These are phyloP conservation scores for Scolanthus callimorphus DNA, from an alignment of 92 coral and sea anemone genomes.

Conservation along the genomic window DNA sequence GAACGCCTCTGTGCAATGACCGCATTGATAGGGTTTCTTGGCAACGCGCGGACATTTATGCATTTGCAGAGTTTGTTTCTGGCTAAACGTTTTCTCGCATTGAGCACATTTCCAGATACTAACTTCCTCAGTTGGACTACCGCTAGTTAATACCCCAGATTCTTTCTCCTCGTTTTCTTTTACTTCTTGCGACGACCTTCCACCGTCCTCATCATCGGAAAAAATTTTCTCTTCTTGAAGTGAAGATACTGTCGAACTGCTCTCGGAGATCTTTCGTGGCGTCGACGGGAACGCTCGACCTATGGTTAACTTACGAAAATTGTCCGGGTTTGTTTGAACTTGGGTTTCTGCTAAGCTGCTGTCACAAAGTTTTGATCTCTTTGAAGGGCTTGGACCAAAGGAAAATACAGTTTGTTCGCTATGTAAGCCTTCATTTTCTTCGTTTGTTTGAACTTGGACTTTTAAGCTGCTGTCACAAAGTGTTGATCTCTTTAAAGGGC, in stretches of 20 bases:
- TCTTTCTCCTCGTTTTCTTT: constrained; percentile 7
- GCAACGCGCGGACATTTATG: constrained; percentile 85
- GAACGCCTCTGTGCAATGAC: constrained; percentile 76
- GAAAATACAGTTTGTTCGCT: no score
- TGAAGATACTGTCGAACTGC: background rate
- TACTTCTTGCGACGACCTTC: constrained; percentile 6
- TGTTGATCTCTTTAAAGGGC: no score
- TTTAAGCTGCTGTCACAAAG: no score
- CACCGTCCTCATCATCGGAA: background rate
- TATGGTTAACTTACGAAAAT: no score
- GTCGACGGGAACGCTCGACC: no score
- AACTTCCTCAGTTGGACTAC: constrained; percentile 23
- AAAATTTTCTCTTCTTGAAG: background rate
- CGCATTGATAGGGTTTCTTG: constrained; percentile 80
- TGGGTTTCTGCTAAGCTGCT: no score
- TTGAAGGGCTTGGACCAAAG: no score
- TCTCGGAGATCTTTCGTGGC: background rate
- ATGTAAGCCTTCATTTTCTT: no score
- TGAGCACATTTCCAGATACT: constrained; percentile 80
- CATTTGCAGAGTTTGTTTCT: constrained; percentile 71
- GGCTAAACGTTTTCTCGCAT: constrained; percentile 76
- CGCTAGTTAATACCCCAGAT: background rate
- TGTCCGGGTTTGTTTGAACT: no score
- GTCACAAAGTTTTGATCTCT: no score
- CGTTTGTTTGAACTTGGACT: no score